Percentiles rank a stretch among this genome's conserved stretches.
These are phyloP conservation scores for Tiliacea aurago DNA, from an alignment of 2,888 invertebrate genomes.

Conservation along the genomic window DNA sequence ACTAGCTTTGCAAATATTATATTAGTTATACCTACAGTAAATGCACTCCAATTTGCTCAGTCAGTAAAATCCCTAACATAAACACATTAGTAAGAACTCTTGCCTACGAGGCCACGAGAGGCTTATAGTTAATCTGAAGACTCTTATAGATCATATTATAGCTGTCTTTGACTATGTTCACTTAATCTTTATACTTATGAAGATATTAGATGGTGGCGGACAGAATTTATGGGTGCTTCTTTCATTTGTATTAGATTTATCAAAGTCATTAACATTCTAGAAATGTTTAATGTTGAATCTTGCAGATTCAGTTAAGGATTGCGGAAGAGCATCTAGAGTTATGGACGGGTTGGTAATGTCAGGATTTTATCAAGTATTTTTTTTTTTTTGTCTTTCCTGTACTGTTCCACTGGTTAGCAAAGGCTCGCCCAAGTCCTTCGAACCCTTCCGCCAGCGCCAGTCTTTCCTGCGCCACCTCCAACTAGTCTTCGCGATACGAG, in stretches of 20 bases:
- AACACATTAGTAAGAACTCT: constrained; percentile 65
- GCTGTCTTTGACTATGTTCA: constrained; percentile 66
- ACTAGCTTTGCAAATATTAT: neutral
- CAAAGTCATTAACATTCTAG: constrained; percentile 15
- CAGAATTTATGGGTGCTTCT: constrained; percentile 43
- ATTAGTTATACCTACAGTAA: neutral
- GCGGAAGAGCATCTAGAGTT: neutral
- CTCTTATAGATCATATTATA: constrained; percentile 70
- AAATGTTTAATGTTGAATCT: neutral
- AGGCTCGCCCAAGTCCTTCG: no score
- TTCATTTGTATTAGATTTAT: constrained; percentile 6
- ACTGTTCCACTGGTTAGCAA: no score
- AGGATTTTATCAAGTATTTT: neutral
- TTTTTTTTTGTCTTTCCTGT: no score
- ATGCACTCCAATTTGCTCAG: constrained; percentile 13
- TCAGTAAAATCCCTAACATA: constrained; percentile 15
- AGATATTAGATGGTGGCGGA: constrained; percentile 52
- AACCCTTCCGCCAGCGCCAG: no score
- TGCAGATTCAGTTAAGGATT: neutral
- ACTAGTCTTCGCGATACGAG: no score
- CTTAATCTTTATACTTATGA: constrained; percentile 65
- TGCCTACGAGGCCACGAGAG: constrained; percentile 36
- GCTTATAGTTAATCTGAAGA: constrained; percentile 69
- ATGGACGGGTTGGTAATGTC: neutral
- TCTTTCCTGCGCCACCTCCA: no score